A percentile compares a stretch with the other conserved stretches of the same genome.
Evolutionary conservation across 2,888 invertebrate species (phyloP).

Genomic region (Lochmaea capreae): DNA sequence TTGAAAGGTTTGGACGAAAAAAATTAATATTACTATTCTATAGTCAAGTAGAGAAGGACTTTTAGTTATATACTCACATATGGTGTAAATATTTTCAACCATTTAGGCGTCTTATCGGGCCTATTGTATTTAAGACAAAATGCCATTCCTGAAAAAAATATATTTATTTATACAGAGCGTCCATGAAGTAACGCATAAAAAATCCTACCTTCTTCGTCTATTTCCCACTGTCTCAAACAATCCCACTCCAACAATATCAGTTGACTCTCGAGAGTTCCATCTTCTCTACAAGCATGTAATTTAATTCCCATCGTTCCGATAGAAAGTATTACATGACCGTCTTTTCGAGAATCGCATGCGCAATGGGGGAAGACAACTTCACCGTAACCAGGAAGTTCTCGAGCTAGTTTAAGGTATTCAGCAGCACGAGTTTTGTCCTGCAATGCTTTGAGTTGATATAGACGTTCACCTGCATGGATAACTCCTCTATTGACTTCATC

Average conservation of each 20-base stretch:
- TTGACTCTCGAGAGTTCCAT: conserved; percentile 80
- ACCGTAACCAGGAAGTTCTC: conserved; percentile 92
- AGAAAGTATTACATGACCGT: conserved; percentile 78
- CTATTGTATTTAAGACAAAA: conserved; percentile 89
- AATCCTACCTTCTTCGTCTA: conserved; percentile 81
- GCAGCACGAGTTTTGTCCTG: conserved; percentile 89
- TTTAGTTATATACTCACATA: too few relatives aligned
- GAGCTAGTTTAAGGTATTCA: conserved; percentile 87
- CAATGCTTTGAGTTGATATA: conserved; percentile 96
- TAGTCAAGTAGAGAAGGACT: too few relatives aligned
- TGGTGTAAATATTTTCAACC: conserved; percentile 89
- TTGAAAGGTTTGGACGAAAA: too few relatives aligned
- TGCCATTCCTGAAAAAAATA: conserved; percentile 72
- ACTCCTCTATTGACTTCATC: conserved; percentile 96
- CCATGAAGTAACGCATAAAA: too few relatives aligned
- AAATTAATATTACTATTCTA: too few relatives aligned
- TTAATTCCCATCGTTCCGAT: conserved; percentile 75
- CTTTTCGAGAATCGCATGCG: conserved; percentile 89
- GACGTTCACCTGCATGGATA: conserved; percentile 87
- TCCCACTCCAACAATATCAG: conserved; percentile 88
- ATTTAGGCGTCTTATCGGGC: conserved; percentile 82
- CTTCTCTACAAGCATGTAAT: conserved; percentile 86
- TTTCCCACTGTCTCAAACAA: conserved; percentile 85
- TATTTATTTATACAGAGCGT: too few relatives aligned
- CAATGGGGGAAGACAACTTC: conserved; percentile 95